Percentiles rank a stretch among this genome's conserved stretches.
These are phyloP conservation scores for Propsilocerus akamusi DNA, from an alignment of 1,140 invertebrate genomes.

Conservation along the genomic window DNA sequence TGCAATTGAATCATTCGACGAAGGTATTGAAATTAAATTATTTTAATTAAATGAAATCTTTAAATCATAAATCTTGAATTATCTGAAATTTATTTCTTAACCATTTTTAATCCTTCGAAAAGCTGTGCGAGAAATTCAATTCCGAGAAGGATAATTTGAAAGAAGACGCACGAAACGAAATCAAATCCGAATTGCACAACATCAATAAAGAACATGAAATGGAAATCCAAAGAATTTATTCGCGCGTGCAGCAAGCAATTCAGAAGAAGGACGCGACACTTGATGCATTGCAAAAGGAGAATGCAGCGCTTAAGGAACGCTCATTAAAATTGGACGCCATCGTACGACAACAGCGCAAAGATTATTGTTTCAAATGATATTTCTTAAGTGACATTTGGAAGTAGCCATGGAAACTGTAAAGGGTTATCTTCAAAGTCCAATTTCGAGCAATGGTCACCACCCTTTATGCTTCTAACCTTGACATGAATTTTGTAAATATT, in stretches of 20 bases:
- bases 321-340: slow-evolving; percentile 55
- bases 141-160: slow-evolving; percentile 28
- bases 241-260: slow-evolving; percentile 56
- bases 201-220: slow-evolving; percentile 24
- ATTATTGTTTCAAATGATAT: slow-evolving; percentile 31
- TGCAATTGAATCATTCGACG: slow-evolving; percentile 30
- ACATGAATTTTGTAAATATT: too few relatives aligned
- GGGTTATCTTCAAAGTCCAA: not conserved
- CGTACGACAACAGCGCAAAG: slow-evolving; percentile 52
- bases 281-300: slow-evolving; percentile 43
- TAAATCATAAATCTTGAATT: slow-evolving; percentile 5
- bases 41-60: slow-evolving; percentile 4
- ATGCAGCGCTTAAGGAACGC: slow-evolving; percentile 42
- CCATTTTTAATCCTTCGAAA: slow-evolving; percentile 5
- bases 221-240: slow-evolving; percentile 27
- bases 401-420: not conserved
- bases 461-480: too few relatives aligned
- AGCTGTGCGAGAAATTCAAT: slow-evolving; percentile 27
- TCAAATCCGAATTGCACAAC: slow-evolving; percentile 26
- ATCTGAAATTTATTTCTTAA: not conserved
- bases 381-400: not conserved
- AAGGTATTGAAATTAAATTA: slow-evolving; percentile 21
- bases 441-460: too few relatives aligned
- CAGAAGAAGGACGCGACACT: slow-evolving; percentile 56
- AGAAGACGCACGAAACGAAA: slow-evolving; percentile 28